phyloP scores from a whole-genome alignment of 2,113 vertebrate genomes.

The Raja brachyura region DNA sequence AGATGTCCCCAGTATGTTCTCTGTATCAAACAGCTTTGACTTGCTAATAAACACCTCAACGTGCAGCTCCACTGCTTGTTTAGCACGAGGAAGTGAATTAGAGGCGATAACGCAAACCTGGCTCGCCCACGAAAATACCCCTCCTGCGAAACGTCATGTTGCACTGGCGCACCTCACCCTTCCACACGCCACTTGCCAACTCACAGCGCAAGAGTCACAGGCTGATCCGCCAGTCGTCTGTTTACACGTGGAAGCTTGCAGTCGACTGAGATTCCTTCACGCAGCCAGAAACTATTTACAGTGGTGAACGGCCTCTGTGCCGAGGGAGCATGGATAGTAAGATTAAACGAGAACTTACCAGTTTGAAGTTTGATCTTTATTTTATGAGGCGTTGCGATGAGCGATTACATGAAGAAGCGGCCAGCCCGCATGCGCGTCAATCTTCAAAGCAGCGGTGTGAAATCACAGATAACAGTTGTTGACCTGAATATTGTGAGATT shows the following conservation, averaged over 20 bases:
- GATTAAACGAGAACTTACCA: too few relatives aligned
- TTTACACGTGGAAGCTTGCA: conserved; percentile 5
- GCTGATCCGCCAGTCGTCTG: background rate
- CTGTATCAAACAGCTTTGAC: conserved; percentile 20
- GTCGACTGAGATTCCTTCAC: conserved; percentile 1
- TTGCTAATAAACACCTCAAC: conserved; percentile 36
- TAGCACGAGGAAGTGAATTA: conserved; percentile 34
- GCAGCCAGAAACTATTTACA: conserved; percentile 14
- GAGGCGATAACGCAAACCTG: conserved; percentile 25
- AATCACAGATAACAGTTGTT: too few relatives aligned
- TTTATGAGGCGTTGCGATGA: too few relatives aligned
- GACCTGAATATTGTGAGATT: too few relatives aligned
- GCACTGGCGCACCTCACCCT: conserved; percentile 21
- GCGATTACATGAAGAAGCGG: too few relatives aligned
- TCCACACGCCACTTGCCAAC: conserved; percentile 15
- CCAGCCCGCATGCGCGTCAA: too few relatives aligned
- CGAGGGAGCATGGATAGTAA: too few relatives aligned
- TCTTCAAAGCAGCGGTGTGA: too few relatives aligned
- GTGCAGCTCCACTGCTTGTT: conserved; percentile 22
- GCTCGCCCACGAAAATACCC: conserved; percentile 28
- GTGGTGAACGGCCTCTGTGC: background rate
- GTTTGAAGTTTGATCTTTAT: too few relatives aligned
- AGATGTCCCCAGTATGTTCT: conserved; percentile 13
- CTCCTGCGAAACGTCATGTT: conserved; percentile 27
- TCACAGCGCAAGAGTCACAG: background rate